Base-by-base conservation (phyloP, 2,888 invertebrate genomes). In the Oligia fasciuncula region DNA sequence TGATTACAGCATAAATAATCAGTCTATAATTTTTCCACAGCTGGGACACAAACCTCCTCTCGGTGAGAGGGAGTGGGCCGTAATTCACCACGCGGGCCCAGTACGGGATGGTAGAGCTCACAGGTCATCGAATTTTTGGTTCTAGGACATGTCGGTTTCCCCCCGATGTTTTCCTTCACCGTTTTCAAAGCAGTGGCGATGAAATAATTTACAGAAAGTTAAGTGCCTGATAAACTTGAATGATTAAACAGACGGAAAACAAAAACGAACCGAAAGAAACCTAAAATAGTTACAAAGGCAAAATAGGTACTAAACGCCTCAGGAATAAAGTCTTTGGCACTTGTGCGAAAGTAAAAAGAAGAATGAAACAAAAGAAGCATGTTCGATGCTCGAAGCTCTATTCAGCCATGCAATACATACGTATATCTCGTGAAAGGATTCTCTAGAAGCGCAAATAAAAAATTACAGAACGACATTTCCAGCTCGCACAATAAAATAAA, bases 401-500 rank as follows among this genome's bases (percentile, higher is more conserved):
- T 43, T 14, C 57, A 83, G 60, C n/a, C 65, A 65, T 72, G 57
- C 57, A 72, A 51, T 68, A 60, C 23, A n/a, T 60, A 65, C 35
- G 8, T 62, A 46, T 79, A 79, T 62, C 35, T 4, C 14, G 49
- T 79, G 14, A n/a, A 62, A 80, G 23, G 17, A 67, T 65, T 65
- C 29, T 23, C 23, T 14, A 62, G 9, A 17, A 65, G 19, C 0
- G 49, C 66, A 83, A 73, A 85, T 68, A 86, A 73, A 73, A 85
- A 54, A 72, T 6, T 54, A 63, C 54, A 19, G 1, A 46, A 73
- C 35, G 49, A 49, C 49, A 43, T 70, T 43, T 69, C 54, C 13
- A 35, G 69, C 65, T 19, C 67, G 35, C 54, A 62, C 46, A 69
- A 77, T 67, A 81, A 57, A 75, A 77, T 57, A 69, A 72, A 85